These are phyloP conservation scores for Latrodectus geometricus DNA, from an alignment of 1,140 invertebrate species.

Conservation along the genomic window DNA sequence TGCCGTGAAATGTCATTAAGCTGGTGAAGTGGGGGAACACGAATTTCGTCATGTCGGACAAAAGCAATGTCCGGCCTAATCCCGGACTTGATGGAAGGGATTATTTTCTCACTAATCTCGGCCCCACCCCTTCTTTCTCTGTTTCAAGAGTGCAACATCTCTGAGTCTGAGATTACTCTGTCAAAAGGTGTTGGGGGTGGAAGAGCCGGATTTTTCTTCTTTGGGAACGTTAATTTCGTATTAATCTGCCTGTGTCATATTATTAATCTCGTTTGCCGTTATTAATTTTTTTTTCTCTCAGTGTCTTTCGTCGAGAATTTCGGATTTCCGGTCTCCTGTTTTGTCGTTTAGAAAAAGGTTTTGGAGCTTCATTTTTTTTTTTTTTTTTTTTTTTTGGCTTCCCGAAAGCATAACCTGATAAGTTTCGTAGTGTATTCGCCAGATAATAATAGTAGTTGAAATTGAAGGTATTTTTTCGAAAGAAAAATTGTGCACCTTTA, in stretches of 20 bases:
- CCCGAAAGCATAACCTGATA: too few relatives aligned
- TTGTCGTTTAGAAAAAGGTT: too few relatives aligned
- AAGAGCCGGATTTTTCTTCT: background rate
- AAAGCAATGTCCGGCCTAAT: conserved; percentile 55
- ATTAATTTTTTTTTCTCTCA: too few relatives aligned
- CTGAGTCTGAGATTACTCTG: conserved; percentile 1
- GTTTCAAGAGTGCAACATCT: background rate
- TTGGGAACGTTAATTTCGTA: conserved; percentile 22
- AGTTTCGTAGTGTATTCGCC: too few relatives aligned
- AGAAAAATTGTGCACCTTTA: too few relatives aligned
- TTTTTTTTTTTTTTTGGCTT: too few relatives aligned
- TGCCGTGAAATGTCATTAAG: conserved; percentile 50
- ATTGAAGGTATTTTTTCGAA: too few relatives aligned
- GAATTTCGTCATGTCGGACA: conserved; percentile 51
- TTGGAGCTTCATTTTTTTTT: too few relatives aligned
- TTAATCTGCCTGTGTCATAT: conserved; percentile 5
- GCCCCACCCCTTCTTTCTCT: background rate
- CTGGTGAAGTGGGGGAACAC: conserved; percentile 19
- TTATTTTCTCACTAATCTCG: conserved; percentile 53
- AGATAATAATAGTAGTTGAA: too few relatives aligned
- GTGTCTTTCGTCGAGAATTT: too few relatives aligned
- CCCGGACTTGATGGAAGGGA: conserved; percentile 48
- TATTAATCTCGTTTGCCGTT: too few relatives aligned
- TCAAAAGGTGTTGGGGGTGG: background rate
- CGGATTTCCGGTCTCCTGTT: too few relatives aligned